Percentiles rank a stretch among this genome's conserved stretches.
phyloP scores from a whole-genome alignment of 2,797 vertebrate species.

The Natrix natrix region DNA sequence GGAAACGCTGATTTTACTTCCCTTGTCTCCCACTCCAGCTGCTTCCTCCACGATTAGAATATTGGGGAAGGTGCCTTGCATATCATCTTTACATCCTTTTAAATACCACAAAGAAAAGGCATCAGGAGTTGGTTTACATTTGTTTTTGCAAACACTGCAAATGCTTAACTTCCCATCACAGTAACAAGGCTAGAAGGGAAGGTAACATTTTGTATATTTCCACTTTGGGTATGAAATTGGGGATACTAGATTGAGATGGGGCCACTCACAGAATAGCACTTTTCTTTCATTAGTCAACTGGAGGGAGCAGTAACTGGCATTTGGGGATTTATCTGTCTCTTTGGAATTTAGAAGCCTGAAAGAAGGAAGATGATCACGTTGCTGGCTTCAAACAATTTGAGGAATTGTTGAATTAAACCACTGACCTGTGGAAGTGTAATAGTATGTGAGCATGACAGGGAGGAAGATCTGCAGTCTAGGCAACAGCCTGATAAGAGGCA shows the following conservation, averaged over 20 bases:
- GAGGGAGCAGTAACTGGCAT: background rate
- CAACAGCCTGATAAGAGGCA: background rate
- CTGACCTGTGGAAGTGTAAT: background rate
- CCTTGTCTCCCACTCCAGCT: background rate
- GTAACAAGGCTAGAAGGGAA: background rate
- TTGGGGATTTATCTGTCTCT: background rate
- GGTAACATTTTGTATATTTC: background rate
- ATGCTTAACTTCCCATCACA: background rate
- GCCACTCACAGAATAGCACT: background rate
- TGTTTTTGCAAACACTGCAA: background rate
- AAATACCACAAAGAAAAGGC: background rate
- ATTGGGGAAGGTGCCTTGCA: background rate
- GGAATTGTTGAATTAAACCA: background rate
- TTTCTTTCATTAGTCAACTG: background rate
- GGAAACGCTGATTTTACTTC: background rate
- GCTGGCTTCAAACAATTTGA: background rate
- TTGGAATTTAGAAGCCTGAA: background rate
- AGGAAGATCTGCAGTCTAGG: background rate
- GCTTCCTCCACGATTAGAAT: background rate
- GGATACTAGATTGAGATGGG: background rate
- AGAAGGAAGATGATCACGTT: background rate
- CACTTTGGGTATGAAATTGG: background rate
- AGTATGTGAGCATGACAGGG: background rate
- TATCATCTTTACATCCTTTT: background rate
- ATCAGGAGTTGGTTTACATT: background rate